A percentile compares a stretch with the other conserved stretches of the same genome.
phyloP scores from a whole-genome alignment of 2,888 invertebrate species.

The Platycheirus albimanus region DNA sequence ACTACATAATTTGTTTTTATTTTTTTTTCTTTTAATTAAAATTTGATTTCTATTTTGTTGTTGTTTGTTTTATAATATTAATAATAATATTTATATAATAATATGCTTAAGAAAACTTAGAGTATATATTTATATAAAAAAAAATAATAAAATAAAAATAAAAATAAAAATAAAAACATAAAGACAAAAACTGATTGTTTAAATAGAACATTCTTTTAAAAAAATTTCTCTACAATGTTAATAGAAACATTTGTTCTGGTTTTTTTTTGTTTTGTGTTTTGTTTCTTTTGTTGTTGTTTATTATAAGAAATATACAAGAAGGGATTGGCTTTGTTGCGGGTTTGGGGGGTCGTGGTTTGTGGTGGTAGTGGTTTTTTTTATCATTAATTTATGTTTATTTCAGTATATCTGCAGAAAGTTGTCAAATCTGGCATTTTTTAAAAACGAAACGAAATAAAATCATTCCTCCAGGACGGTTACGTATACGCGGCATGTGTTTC shows the following conservation, averaged over 20 bases:
- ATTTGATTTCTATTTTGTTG: conserved; percentile 67
- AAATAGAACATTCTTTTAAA: conserved; percentile 28
- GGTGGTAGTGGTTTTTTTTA: conserved; percentile 42
- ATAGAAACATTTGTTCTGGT: conserved; percentile 53
- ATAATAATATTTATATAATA: conserved; percentile 59
- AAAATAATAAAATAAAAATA: conserved; percentile 46
- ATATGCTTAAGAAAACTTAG: conserved; percentile 70
- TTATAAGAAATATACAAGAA: conserved; percentile 68
- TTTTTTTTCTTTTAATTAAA: conserved; percentile 46
- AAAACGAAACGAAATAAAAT: conserved; percentile 1
- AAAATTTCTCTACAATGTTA: conserved; percentile 67
- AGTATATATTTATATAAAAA: conserved; percentile 52
- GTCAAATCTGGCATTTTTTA: conserved; percentile 22
- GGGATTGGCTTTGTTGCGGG: conserved; percentile 49
- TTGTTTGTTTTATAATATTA: conserved; percentile 46
- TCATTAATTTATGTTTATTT: conserved; percentile 14
- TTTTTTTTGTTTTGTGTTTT: conserved; percentile 20
- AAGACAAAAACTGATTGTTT: conserved; percentile 39
- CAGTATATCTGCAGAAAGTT: conserved; percentile 23
- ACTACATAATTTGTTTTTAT: conserved; percentile 64
- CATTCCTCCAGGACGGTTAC: conserved; percentile 46
- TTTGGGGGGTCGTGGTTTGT: conserved; percentile 44
- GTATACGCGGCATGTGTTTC: conserved; percentile 9
- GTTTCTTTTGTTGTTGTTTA: conserved; percentile 27
- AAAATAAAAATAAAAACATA: conserved; percentile 49